A percentile compares a stretch with the other conserved stretches of the same genome.
phyloP scores from a whole-genome alignment of 2,113 vertebrate genomes.

The Calidris pygmaea region DNA sequence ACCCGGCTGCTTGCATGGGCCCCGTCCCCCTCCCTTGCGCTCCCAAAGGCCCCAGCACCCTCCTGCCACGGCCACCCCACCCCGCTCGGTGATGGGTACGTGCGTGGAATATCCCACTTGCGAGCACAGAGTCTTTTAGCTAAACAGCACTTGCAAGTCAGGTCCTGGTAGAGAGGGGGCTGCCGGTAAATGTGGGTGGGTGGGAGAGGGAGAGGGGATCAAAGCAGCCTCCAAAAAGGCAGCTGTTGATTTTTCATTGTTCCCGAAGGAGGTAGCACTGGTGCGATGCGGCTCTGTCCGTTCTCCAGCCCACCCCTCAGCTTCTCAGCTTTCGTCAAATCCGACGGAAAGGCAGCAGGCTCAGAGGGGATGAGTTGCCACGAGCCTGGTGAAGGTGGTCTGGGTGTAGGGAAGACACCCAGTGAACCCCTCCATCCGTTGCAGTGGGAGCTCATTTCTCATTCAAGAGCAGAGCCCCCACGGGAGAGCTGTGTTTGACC shows the following conservation, averaged over 20 bases:
- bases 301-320: neutral
- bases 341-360: neutral
- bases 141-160: neutral
- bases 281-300: neutral
- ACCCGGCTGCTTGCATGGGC: neutral
- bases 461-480: neutral
- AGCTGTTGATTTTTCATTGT: neutral
- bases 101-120: neutral
- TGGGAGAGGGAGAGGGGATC: neutral
- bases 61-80: neutral
- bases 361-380: neutral
- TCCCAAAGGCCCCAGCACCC: neutral
- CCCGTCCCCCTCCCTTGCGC: neutral
- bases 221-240: neutral
- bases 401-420: neutral
- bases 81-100: accelerated
- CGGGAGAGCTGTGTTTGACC: neutral
- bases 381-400: neutral
- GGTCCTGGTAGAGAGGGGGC: neutral
- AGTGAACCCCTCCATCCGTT: neutral
- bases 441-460: neutral
- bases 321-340: neutral
- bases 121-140: neutral
- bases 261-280: neutral
- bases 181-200: neutral